Evolutionary conservation across 1,140 invertebrate species (phyloP).

Genomic region (Hyles euphorbiae): DNA sequence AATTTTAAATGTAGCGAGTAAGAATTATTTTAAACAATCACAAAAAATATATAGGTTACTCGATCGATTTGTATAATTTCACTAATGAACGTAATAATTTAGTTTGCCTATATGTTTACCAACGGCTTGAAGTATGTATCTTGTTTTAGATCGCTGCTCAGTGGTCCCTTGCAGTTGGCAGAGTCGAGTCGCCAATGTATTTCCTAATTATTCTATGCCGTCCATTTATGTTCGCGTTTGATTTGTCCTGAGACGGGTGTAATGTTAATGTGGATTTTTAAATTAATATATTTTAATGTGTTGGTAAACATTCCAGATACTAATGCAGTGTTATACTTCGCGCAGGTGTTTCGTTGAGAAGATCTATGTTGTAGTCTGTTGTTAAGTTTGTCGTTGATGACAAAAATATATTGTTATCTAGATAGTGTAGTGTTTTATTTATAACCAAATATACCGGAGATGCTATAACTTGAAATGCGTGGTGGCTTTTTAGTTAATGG

Average conservation of each 20-base stretch:
- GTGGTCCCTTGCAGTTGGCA: no score
- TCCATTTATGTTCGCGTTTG: slow-evolving; percentile 56
- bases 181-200: slow-evolving; percentile 8
- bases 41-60: slow-evolving; percentile 13
- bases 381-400: slow-evolving; percentile 74
- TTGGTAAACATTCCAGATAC: slow-evolving; percentile 40
- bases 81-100: slow-evolving; percentile 16
- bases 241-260: slow-evolving; percentile 29
- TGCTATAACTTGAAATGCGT: no score
- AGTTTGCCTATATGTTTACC: slow-evolving; percentile 31
- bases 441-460: neutral
- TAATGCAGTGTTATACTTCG: slow-evolving; percentile 36
- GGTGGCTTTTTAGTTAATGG: no score
- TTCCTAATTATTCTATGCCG: slow-evolving; percentile 56
- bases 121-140: slow-evolving; percentile 16
- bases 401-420: slow-evolving; percentile 75
- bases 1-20: slow-evolving; percentile 48
- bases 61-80: neutral
- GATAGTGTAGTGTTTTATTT: slow-evolving; percentile 46
- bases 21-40: slow-evolving; percentile 38
- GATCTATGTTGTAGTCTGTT: slow-evolving; percentile 71
- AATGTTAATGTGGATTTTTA: slow-evolving; percentile 17
- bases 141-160: neutral
- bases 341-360: slow-evolving; percentile 56
- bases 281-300: slow-evolving; percentile 26